Conservation (phyloP, 2,888 invertebrate species). For the Macaria notata region DNA sequence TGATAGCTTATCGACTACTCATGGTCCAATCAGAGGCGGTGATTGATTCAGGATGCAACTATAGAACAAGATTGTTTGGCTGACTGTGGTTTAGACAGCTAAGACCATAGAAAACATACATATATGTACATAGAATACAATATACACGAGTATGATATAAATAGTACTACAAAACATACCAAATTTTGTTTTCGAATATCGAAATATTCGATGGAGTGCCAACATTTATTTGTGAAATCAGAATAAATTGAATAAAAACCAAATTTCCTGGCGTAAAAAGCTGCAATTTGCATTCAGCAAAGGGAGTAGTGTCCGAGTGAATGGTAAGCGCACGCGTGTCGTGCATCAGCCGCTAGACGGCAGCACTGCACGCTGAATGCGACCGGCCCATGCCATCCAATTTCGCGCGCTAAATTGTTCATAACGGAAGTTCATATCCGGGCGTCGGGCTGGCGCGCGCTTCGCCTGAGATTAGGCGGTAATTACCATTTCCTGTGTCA, state of each 20-base stretch:
- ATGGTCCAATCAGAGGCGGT: slow-evolving; percentile 9
- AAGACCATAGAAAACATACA: too few relatives aligned
- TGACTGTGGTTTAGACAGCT: not conserved
- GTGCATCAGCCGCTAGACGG: slow-evolving; percentile 48
- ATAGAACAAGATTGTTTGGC: slow-evolving; percentile 4
- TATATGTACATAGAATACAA: too few relatives aligned
- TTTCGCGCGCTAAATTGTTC: slow-evolving; percentile 90
- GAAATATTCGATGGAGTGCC: too few relatives aligned
- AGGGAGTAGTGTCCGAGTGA: slow-evolving; percentile 40
- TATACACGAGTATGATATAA: too few relatives aligned
- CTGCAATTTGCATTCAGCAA: slow-evolving; percentile 14
- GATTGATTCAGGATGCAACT: slow-evolving; percentile 17
- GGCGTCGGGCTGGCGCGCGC: slow-evolving; percentile 79
- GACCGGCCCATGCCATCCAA: slow-evolving; percentile 77
- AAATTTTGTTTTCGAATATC: too few relatives aligned
- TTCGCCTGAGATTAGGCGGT: slow-evolving; percentile 82
- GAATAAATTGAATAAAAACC: not conserved
- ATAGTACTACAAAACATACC: too few relatives aligned
- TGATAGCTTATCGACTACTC: slow-evolving; percentile 20
- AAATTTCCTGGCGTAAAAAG: not conserved
- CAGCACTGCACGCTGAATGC: slow-evolving; percentile 59
- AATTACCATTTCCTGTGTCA: slow-evolving; percentile 82
- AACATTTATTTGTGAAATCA: too few relatives aligned
- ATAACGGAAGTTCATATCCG: slow-evolving; percentile 95
- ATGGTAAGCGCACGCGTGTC: slow-evolving; percentile 58